phyloP scores from a whole-genome alignment of 2,797 vertebrate species.

The Salmo trutta region DNA sequence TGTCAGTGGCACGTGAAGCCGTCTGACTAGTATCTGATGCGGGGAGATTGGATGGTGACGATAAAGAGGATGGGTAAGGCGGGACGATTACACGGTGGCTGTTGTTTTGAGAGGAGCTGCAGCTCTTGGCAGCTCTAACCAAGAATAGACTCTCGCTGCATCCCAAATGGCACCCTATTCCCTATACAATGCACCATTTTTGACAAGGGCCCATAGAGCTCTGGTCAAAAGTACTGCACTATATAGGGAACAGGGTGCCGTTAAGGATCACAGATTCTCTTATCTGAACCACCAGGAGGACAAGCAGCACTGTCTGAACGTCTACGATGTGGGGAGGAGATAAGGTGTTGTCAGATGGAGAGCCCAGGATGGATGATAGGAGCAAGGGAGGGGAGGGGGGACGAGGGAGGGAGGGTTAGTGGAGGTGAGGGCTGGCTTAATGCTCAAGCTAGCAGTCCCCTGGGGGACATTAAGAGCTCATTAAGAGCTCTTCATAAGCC shows the following conservation, averaged over 20 bases:
- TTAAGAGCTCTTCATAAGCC: neutral
- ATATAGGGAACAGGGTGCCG: neutral
- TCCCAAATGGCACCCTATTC: neutral
- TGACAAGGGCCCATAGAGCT: neutral
- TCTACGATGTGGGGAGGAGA: constrained; percentile 37
- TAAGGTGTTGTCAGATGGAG: constrained; percentile 23
- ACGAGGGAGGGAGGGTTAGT: neutral
- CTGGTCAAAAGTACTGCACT: neutral
- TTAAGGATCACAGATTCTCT: constrained; percentile 25
- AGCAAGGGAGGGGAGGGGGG: constrained; percentile 6
- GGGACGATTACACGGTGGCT: constrained; percentile 36
- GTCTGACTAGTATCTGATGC: neutral
- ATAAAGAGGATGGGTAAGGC: constrained; percentile 24
- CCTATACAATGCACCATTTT: neutral
- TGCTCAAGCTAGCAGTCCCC: neutral
- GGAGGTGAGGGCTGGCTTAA: neutral
- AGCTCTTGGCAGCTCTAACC: constrained; percentile 36
- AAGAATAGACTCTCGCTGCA: neutral
- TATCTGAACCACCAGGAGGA: constrained; percentile 53
- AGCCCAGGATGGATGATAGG: constrained; percentile 19
- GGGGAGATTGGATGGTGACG: neutral
- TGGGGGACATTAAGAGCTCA: neutral
- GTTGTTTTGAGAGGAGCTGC: constrained; percentile 25
- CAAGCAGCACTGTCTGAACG: constrained; percentile 31
- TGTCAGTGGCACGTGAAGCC: constrained; percentile 7